These are phyloP conservation scores for Atrina japonica DNA, from an alignment of 2,888 invertebrate species.

Conservation along the genomic window DNA sequence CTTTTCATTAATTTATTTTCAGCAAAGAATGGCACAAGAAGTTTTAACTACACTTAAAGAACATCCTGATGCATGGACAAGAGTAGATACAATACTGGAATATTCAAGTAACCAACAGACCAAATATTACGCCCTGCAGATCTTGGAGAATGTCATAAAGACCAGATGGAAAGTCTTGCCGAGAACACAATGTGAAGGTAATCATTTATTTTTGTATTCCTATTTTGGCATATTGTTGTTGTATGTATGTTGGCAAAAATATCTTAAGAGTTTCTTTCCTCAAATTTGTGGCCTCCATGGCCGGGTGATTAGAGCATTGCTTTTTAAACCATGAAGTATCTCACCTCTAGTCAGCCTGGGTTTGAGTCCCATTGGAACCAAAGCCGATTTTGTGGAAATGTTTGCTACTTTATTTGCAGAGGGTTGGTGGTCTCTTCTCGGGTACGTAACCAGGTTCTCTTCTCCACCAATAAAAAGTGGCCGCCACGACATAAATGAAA, in stretches of 20 bases:
- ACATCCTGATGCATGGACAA: constrained; percentile 99
- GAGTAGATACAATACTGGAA: constrained; percentile 99
- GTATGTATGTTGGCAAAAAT: not conserved
- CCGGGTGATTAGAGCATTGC: no score
- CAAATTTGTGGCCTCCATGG: not conserved
- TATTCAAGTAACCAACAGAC: constrained; percentile 98
- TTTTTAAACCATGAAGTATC: no score
- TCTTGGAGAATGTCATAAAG: constrained; percentile 99
- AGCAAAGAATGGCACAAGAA: constrained; percentile 90
- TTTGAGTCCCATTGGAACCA: no score
- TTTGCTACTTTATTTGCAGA: no score
- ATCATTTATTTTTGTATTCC: not conserved
- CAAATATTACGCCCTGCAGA: constrained; percentile 99
- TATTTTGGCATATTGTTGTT: not conserved
- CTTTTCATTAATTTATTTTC: constrained; percentile 45
- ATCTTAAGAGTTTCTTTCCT: not conserved
- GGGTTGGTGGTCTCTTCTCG: no score
- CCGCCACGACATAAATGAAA: no score
- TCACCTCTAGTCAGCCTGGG: no score
- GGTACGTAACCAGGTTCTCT: no score
- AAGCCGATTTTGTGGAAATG: no score
- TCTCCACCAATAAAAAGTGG: no score
- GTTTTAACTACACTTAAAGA: constrained; percentile 96
- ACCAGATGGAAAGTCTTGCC: constrained; percentile 99
- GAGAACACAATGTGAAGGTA: constrained; percentile 96